phyloP scores from a whole-genome alignment of 2,113 vertebrate species.

The Chionis minor region DNA sequence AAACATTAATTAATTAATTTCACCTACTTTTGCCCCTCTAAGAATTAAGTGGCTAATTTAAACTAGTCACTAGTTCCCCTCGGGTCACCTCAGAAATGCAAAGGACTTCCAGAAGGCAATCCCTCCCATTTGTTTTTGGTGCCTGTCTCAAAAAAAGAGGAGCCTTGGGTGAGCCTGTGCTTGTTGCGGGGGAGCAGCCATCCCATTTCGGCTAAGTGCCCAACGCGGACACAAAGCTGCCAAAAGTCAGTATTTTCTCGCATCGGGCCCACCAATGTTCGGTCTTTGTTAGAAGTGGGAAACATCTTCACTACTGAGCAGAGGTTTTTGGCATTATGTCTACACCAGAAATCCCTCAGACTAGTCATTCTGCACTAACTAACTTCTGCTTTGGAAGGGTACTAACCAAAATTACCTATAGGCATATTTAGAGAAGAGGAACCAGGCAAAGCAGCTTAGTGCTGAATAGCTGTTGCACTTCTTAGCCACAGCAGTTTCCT shows the following conservation, averaged over 20 bases:
- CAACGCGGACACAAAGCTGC: no score
- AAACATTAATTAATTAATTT: neutral
- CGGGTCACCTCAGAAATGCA: neutral
- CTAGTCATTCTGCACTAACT: neutral
- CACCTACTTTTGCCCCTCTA: neutral
- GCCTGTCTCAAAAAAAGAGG: neutral
- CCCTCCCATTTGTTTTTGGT: no score
- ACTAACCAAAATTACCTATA: no score
- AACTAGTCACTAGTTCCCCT: neutral
- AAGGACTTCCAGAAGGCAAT: neutral
- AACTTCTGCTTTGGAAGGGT: neutral
- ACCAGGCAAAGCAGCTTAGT: neutral
- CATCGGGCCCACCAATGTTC: neutral
- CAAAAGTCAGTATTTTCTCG: neutral
- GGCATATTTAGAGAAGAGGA: neutral
- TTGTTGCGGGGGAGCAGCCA: neutral
- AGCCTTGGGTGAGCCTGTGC: neutral
- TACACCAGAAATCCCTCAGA: neutral
- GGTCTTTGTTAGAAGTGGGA: neutral
- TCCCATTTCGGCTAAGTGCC: neutral
- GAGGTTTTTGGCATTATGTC: neutral
- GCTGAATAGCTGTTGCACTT: neutral
- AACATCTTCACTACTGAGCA: neutral
- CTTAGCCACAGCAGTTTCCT: neutral
- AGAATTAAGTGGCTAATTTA: neutral